phyloP scores from a whole-genome alignment of 1,140 invertebrate genomes.

The Papilio aristodemus region DNA sequence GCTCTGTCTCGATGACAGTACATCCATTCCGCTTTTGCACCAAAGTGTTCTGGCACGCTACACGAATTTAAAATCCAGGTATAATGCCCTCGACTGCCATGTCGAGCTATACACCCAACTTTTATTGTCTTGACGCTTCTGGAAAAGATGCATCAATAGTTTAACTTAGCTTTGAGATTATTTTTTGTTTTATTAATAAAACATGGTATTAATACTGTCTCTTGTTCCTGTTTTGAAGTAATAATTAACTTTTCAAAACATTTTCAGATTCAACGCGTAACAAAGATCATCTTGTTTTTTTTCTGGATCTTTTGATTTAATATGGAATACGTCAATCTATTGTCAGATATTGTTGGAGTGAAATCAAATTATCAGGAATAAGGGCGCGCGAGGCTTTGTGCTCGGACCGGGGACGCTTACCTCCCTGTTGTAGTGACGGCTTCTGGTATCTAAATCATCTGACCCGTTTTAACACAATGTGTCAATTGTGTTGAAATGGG shows the following conservation, averaged over 20 bases:
- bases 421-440: neutral
- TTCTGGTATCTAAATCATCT: slow-evolving; percentile 7
- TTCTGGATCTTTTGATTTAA: neutral
- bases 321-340: neutral
- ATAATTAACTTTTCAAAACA: too few relatives aligned
- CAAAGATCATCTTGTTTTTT: neutral
- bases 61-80: slow-evolving; percentile 43
- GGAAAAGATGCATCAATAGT: neutral
- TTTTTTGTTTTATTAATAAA: too few relatives aligned
- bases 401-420: neutral
- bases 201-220: too few relatives aligned
- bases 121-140: neutral
- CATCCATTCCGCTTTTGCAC: slow-evolving; percentile 44
- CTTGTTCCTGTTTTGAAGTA: too few relatives aligned
- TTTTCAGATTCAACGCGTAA: too few relatives aligned
- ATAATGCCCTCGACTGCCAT: slow-evolving; percentile 36
- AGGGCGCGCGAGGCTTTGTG: neutral
- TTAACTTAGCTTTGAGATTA: neutral
- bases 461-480: slow-evolving; percentile 13
- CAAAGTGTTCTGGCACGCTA: slow-evolving; percentile 42
- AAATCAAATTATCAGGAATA: slow-evolving; percentile 1
- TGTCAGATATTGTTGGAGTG: neutral
- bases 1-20: slow-evolving; percentile 45
- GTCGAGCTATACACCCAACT: neutral
- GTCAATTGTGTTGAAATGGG: slow-evolving; percentile 19